A percentile compares a stretch with the other conserved stretches of the same genome.
Evolutionary conservation across 2,797 vertebrate species (phyloP).

Genomic region (Rhinella marina): DNA sequence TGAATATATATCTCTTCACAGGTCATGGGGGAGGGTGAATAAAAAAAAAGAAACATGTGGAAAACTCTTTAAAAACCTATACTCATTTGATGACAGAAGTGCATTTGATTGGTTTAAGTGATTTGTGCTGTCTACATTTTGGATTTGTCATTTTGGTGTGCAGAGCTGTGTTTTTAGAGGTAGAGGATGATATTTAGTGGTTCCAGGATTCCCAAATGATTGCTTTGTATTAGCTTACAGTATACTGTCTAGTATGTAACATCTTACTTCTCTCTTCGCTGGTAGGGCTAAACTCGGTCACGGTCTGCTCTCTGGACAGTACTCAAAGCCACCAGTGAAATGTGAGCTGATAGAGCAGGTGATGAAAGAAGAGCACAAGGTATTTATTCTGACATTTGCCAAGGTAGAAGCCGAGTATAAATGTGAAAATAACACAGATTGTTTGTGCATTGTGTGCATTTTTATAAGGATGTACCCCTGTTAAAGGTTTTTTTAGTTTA

Average conservation of each 20-base stretch:
- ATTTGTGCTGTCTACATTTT: no score
- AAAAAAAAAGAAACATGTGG: no score
- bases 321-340: constrained; percentile 96
- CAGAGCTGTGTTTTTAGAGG: not conserved
- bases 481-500: no score
- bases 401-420: constrained; percentile 17
- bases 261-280: constrained; percentile 53
- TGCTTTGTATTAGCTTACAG: not conserved
- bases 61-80: no score
- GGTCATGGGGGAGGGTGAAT: no score
- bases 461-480: not conserved
- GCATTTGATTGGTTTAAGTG: no score
- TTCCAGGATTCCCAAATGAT: not conserved
- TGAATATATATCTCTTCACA: no score
- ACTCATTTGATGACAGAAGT: no score
- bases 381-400: constrained; percentile 77
- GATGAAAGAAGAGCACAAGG: constrained; percentile 99
- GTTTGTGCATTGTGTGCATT: not conserved
- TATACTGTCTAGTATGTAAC: no score
- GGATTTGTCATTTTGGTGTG: not conserved
- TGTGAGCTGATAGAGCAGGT: constrained; percentile 99
- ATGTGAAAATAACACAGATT: constrained; percentile 16
- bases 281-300: constrained; percentile 96
- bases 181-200: not conserved
- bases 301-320: constrained; percentile 94